phyloP scores from a whole-genome alignment of 2,113 vertebrate genomes.

The Salminus brasiliensis region DNA sequence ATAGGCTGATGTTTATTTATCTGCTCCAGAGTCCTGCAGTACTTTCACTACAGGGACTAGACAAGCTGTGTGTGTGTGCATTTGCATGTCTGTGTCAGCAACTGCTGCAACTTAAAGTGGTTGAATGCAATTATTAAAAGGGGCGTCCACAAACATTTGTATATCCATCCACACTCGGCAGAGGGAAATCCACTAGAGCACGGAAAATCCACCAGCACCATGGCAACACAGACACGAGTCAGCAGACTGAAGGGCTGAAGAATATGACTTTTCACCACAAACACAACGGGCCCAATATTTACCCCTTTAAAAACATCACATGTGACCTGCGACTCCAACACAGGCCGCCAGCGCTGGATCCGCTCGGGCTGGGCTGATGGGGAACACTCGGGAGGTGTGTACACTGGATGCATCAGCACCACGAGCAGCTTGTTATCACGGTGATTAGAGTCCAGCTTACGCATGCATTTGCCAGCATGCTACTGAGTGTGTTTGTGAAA shows the following conservation, averaged over 20 bases:
- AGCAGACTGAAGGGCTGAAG: constrained; percentile 13
- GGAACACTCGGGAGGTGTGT: constrained; percentile 15
- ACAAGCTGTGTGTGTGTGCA: too few relatives aligned
- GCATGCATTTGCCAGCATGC: constrained; percentile 45
- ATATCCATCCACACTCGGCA: constrained; percentile 6
- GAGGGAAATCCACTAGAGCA: constrained; percentile 11
- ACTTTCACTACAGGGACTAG: too few relatives aligned
- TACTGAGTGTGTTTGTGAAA: constrained; percentile 47
- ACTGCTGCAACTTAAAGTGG: too few relatives aligned
- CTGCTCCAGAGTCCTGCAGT: too few relatives aligned
- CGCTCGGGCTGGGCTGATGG: background rate
- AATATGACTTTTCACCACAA: constrained; percentile 13
- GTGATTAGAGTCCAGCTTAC: constrained; percentile 36
- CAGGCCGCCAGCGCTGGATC: background rate
- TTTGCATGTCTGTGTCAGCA: too few relatives aligned
- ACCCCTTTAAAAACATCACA: background rate
- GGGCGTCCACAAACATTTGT: constrained; percentile 19
- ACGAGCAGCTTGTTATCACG: constrained; percentile 10
- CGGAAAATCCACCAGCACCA: constrained; percentile 37
- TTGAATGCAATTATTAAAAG: too few relatives aligned
- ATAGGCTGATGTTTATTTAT: too few relatives aligned
- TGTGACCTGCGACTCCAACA: background rate
- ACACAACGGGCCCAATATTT: background rate
- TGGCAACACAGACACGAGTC: constrained; percentile 43
- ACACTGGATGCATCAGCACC: constrained; percentile 4